Evolutionary conservation across 2,113 vertebrate species (phyloP).

Genomic region (Genyomyrus donnyi): DNA sequence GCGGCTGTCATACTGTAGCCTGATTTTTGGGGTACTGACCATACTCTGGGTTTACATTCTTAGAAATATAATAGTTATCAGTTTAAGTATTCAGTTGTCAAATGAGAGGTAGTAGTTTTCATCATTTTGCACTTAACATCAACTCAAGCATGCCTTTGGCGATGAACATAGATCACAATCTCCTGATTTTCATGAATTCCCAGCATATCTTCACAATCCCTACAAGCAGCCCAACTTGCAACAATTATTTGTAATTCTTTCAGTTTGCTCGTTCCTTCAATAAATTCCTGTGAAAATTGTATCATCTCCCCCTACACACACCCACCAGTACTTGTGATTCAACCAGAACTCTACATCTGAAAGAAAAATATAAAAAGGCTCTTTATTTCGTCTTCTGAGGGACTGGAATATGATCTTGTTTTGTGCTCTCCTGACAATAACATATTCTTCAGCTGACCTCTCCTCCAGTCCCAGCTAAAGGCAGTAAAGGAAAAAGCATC

Average conservation of each 20-base stretch:
- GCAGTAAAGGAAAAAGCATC: neutral
- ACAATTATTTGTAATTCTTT: neutral
- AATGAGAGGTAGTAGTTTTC: neutral
- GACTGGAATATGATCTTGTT: neutral
- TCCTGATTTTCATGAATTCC: neutral
- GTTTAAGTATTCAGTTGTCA: neutral
- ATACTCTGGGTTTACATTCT: neutral
- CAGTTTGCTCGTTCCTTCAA: neutral
- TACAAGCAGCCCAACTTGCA: neutral
- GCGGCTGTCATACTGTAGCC: neutral
- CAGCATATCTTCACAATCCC: neutral
- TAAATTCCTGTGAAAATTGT: neutral
- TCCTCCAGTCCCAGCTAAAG: neutral
- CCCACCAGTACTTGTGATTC: neutral
- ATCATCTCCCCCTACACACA: neutral
- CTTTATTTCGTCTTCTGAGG: neutral
- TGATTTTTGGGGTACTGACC: neutral
- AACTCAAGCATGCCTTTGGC: neutral
- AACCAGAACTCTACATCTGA: neutral
- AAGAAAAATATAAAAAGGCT: neutral
- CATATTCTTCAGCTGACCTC: constrained; percentile 14
- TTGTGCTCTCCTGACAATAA: constrained; percentile 1
- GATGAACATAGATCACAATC: neutral
- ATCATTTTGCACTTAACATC: neutral
- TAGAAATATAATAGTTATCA: neutral